Evolutionary conservation across 1,140 invertebrate genomes (phyloP).

Genomic region (Chironomus tepperi): DNA sequence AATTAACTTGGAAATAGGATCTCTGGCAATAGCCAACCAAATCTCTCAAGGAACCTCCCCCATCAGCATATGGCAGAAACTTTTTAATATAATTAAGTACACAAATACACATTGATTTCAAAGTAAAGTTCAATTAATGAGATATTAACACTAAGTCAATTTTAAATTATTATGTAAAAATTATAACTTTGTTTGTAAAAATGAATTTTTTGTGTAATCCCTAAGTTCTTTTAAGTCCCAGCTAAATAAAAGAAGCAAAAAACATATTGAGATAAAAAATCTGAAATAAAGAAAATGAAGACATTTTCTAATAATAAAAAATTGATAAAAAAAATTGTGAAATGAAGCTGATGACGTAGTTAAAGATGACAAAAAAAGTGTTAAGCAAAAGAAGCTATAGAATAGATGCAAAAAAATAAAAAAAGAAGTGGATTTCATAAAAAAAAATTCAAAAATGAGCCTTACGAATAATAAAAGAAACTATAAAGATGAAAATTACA

Average conservation of each 20-base stretch:
- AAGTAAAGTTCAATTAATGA: background rate
- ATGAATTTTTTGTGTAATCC: background rate
- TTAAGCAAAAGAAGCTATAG: background rate
- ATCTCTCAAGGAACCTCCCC: too few relatives aligned
- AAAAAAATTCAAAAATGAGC: conserved; percentile 5
- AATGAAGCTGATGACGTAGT: too few relatives aligned
- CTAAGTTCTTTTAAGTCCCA: background rate
- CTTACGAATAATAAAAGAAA: conserved; percentile 4
- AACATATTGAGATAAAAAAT: background rate
- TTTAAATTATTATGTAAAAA: background rate
- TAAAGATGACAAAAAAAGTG: too few relatives aligned
- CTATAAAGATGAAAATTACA: too few relatives aligned
- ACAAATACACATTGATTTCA: background rate
- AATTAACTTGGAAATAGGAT: too few relatives aligned
- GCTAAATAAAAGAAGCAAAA: background rate
- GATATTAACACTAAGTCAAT: background rate
- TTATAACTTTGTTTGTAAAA: background rate
- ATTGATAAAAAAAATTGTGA: background rate
- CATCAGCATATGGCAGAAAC: too few relatives aligned
- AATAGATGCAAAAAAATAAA: background rate
- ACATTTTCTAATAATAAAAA: background rate
- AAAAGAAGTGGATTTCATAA: background rate
- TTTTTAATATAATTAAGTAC: too few relatives aligned
- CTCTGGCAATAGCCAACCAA: too few relatives aligned
- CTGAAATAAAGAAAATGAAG: background rate